Evolutionary conservation across 1,140 invertebrate species (phyloP), one percentile per base, ranked within the genome.

Genomic region (Solen grandis): DNA sequence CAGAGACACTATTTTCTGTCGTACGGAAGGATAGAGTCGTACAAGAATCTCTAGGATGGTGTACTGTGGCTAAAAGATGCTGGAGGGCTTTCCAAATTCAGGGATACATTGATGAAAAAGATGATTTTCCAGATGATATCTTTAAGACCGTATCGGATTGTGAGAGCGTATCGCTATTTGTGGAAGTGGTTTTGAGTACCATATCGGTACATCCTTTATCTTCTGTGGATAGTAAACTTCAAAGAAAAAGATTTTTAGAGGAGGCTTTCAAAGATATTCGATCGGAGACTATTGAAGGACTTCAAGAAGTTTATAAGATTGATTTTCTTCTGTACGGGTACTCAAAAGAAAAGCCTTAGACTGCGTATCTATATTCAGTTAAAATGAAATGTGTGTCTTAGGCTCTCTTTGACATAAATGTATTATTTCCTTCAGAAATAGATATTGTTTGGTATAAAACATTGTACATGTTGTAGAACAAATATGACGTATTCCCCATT

Each of bases 21-120:
- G 66, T 41, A 16, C 36, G 10, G 10, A 29, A 19, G 29, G 19
- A 29, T 16, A 31, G 25, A 27, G n/a, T n/a, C n/a, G n/a, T n/a
- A n/a, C n/a, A n/a, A n/a, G 19, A 13, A 14, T 83, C 74, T 41
- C 16, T 78, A 22, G 50, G 33, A 22, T 55, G 2, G n/a, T n/a
- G 14, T 29, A 5, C 29, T 0, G 33, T 83, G 35, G 10, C 36
- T 29, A 4, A 66, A 46, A 68, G 59, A 33, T n/a, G 60, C 22
- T 83, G 74, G 68, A 55, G 16, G 1, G 46, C 75, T 27, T 78
- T 83, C 22, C 57, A 83, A 60, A 69, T 83, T 29, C 81, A 83
- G 31, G 81, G 74, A 1, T 83, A 83, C 25, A 70, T 82, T 14
- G 22, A 66, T 5, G 54, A 76, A 65, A 33, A 29, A 8, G 14